These are phyloP conservation scores for Sylvicapra grimmia DNA, from an alignment of 2,113 vertebrate genomes.

Conservation along the genomic window DNA sequence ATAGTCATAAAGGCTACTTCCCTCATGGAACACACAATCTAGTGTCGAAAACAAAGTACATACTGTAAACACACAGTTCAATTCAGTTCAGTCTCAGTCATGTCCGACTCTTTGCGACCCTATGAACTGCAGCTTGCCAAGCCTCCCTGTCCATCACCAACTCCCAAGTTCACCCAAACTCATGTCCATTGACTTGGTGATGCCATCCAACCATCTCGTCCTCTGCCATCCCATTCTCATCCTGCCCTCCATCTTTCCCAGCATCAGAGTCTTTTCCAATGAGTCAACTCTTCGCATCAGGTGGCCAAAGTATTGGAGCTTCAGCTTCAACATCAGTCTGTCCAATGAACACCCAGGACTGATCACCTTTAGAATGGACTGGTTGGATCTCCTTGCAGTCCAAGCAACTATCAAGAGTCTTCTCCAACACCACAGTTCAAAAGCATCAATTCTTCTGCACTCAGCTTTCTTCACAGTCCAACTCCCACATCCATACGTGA, in stretches of 20 bases:
- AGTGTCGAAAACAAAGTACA: not conserved
- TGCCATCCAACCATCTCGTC: not conserved
- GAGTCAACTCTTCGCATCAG: not conserved
- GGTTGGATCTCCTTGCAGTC: not conserved
- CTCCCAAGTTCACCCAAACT: not conserved
- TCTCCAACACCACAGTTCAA: not conserved
- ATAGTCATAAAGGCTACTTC: not conserved
- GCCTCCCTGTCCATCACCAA: not conserved
- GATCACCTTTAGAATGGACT: not conserved
- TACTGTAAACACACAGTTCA: not conserved
- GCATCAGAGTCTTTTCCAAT: not conserved
- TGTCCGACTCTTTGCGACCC: fast-evolving
- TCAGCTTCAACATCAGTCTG: not conserved
- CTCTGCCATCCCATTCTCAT: not conserved
- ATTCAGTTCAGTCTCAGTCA: not conserved
- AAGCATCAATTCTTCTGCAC: not conserved
- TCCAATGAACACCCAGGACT: not conserved
- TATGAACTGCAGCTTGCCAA: not conserved
- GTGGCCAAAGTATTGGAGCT: not conserved
- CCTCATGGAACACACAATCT: not conserved
- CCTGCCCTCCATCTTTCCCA: not conserved
- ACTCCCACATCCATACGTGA: not conserved
- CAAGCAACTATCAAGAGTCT: not conserved
- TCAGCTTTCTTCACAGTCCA: not conserved
- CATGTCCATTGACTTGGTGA: not conserved